These are phyloP conservation scores for Xestoiulus laeticollis DNA, from an alignment of 2,888 invertebrate species.

Conservation along the genomic window DNA sequence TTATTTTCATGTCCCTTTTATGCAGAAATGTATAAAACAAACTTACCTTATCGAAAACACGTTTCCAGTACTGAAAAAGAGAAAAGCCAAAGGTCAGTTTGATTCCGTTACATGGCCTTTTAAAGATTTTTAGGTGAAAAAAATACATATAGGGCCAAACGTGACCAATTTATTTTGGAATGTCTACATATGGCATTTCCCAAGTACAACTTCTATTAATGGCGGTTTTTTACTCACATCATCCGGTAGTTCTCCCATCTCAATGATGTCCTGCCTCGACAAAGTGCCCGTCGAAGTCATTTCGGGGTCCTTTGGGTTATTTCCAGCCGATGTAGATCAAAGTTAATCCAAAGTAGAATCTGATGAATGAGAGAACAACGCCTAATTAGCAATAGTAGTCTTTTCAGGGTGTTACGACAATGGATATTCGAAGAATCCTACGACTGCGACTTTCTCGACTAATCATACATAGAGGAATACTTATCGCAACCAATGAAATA, in stretches of 20 bases:
- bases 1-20: no score
- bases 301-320: not conserved
- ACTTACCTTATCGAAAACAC: conserved; percentile 42
- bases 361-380: not conserved
- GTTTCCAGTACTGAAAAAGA: conserved; percentile 18
- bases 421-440: not conserved
- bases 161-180: no score
- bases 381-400: not conserved
- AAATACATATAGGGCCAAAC: not conserved
- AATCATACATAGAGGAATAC: not conserved
- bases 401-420: not conserved
- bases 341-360: not conserved
- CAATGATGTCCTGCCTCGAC: conserved; percentile 16
- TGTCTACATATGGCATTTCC: no score
- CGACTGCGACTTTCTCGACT: not conserved
- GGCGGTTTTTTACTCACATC: not conserved
- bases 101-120: no score
- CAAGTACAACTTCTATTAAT: no score
- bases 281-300: not conserved
- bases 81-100: not conserved
- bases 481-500: not conserved
- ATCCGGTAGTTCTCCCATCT: not conserved
- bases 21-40: no score
- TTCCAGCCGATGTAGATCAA: no score
- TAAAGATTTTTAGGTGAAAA: no score